Base-by-base conservation (phyloP, 2,113 vertebrate genomes). In the Microcebus jonahi region DNA sequence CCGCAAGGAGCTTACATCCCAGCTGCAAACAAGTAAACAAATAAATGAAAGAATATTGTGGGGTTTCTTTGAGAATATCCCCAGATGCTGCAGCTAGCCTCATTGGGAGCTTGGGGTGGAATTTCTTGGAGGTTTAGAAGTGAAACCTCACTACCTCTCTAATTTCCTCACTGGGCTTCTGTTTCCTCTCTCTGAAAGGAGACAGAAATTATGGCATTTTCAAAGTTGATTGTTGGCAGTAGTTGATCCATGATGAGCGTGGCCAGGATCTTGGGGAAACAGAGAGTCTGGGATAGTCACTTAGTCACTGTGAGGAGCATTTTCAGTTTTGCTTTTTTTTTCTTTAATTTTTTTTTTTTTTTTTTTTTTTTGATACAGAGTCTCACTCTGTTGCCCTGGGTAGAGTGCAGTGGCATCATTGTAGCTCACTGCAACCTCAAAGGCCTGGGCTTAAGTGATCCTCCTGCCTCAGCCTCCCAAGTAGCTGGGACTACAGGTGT, bases 41-140 rank as follows among this genome's bases (percentile, higher is more conserved):
- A 25, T 2, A 8, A 76, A 36, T 65, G 50, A 36, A 92, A 57
- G 70, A 84, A 27, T 45, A n/a, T 57, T 8, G 8, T 17, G 31
- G 23, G 45, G 12, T 70, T 95, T 65, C 82, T 70, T 71, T 90
- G 77, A 63, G 59, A 53, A 36, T 25, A 55, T 84, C 29, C n/a
- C 45, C 70, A 14, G 57, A 17, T 80, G 29, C 31, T 67, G 17
- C 36, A 53, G 18, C 31, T 59, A 27, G 45, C 12, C 25, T 90
- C 36, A n/a, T 27, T 79, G 61, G 90, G 92, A 91, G 68, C 6
- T 20, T 79, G 21, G 11, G 53, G 45, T 75, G 25, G 31, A 36
- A 29, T 89, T 93, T 91, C 92, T 97, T 68, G 50, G 80, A 90
- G 63, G 29, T 79, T 77, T 90, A 63, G 42, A 91, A 96, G 21